phyloP scores from a whole-genome alignment of 2,797 vertebrate genomes.

The Urocyon cinereoargenteus region DNA sequence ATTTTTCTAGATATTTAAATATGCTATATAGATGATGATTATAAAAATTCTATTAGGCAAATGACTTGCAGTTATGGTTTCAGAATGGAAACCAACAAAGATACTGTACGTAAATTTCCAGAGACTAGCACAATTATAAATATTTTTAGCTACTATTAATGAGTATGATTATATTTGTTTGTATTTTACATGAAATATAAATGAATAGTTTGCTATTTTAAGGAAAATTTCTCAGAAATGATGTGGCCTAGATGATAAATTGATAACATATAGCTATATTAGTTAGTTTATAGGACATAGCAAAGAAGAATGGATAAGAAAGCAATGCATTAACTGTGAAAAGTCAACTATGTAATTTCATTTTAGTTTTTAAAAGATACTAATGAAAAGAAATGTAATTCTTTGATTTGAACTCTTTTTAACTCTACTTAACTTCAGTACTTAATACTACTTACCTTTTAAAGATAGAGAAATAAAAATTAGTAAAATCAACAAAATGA shows the following conservation, averaged over 20 bases:
- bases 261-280: not conserved
- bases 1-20: not conserved
- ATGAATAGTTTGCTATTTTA: not conserved
- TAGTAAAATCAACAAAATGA: not conserved
- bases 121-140: not conserved
- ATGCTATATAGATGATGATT: not conserved
- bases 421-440: not conserved
- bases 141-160: conserved; percentile 17
- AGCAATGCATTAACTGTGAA: not conserved
- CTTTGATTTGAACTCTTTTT: not conserved
- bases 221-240: not conserved
- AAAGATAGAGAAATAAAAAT: not conserved
- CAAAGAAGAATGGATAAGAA: not conserved
- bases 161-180: not conserved
- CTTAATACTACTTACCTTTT: not conserved
- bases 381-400: not conserved
- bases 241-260: not conserved
- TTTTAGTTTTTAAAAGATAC: not conserved
- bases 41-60: not conserved
- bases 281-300: not conserved
- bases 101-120: not conserved
- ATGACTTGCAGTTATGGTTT: not conserved
- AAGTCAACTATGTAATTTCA: not conserved
- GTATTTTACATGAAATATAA: not conserved
- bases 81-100: not conserved